Evolutionary conservation across 2,797 vertebrate genomes (phyloP).

Genomic region (Hemitrygon akajei): DNA sequence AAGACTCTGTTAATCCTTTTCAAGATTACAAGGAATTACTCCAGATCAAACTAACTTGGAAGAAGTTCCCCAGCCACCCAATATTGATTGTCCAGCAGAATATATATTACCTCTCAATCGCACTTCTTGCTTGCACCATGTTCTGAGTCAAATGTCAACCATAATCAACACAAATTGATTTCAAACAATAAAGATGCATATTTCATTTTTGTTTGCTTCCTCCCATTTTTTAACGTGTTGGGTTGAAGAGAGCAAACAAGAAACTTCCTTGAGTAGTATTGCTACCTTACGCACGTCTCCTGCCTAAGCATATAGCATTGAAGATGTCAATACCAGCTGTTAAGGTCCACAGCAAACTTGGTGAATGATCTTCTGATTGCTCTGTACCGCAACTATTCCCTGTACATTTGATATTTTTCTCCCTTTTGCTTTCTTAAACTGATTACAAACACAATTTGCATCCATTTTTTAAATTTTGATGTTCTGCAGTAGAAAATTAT

Average conservation of each 20-base stretch:
- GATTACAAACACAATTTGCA: background rate
- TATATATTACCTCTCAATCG: constrained; percentile 3
- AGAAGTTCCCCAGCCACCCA: background rate
- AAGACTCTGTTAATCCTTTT: constrained; percentile 10
- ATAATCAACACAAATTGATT: constrained; percentile 19
- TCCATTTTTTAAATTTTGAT: background rate
- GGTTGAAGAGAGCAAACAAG: background rate
- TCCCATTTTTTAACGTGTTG: background rate
- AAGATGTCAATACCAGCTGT: background rate
- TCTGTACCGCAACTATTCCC: too few relatives aligned
- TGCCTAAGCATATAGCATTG: background rate
- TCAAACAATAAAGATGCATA: background rate
- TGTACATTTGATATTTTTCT: background rate
- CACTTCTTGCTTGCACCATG: background rate
- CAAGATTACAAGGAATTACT: constrained; percentile 31
- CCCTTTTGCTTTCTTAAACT: background rate
- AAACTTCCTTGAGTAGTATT: background rate
- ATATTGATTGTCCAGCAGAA: background rate
- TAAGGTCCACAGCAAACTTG: background rate
- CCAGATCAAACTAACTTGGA: constrained; percentile 11
- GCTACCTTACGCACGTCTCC: background rate
- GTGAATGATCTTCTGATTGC: background rate
- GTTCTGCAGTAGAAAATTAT: background rate
- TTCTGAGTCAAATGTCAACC: background rate
- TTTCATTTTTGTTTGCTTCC: background rate